Evolutionary conservation across 2,888 invertebrate genomes (phyloP), one percentile per base, ranked within the genome.

Genomic region (Habrosyne pyritoides): DNA sequence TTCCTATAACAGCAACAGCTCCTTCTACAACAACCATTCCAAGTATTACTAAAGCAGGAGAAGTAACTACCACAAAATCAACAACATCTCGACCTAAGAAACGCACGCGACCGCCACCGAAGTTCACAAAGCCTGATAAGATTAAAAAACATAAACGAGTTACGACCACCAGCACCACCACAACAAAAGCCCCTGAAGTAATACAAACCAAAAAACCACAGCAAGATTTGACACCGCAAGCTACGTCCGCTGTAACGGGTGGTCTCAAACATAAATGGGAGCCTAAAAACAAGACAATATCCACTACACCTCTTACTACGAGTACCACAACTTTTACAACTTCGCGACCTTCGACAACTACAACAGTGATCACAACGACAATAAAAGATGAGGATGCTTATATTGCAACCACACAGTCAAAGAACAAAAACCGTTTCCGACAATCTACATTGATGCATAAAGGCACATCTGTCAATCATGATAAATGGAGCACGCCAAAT

Each of bases 381-480:
- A 71, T 70, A 28, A 53, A 56, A 48, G 26, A 60, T 42, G 67
- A 68, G 62, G 64, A 60, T 6, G 61, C 69, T 55, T 56, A 66
- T 18, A 60, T 66, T 51, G 57, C 26, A 28, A 80, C 79, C 5
- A 69, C 72, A 36, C 75, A 77, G 60, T 70, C 77, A 47, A 88
- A 80, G 63, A 83, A 67, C 61, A 85, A 77, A 67, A 91, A 89
- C 60, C 84, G 92, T 51, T 92, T 86, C 63, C 77, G 92, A 68
- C 86, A 88, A 67, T 89, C 92, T 12, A 90, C 89, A 18, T 64
- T 92, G 54, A 83, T 90, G 72, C 60, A 77, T 10, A 91, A 91
- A 73, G 91, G 92, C 21, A 91, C 91, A 22, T 91, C 92, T n/a
- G 82, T 89, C 0, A 92, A 91, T 56, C 90, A 91, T 56, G 91